Percentiles rank a stretch among this genome's conserved stretches.
Evolutionary conservation across 1,140 invertebrate species (phyloP).

Genomic region (Lepidurus couesii): DNA sequence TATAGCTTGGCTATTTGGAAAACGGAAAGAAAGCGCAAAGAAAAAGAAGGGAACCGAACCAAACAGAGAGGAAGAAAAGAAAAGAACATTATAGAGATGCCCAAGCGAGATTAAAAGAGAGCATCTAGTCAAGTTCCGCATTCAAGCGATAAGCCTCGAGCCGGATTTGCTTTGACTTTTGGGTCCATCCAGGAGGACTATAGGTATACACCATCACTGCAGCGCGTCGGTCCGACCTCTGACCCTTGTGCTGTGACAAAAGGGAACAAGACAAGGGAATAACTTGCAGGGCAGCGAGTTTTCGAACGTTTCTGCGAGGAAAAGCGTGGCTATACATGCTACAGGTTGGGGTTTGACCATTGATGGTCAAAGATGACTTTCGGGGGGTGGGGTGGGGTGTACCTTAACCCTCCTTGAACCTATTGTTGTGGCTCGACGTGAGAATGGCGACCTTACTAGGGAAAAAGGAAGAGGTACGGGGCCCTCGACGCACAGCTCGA

Average conservation of each 20-base stretch:
- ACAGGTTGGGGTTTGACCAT: background rate
- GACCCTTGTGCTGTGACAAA: background rate
- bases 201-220: background rate
- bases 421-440: too few relatives aligned
- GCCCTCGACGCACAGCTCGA: too few relatives aligned
- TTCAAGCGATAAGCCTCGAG: background rate
- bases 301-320: background rate
- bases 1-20: background rate
- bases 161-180: background rate
- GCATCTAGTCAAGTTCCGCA: background rate
- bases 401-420: too few relatives aligned
- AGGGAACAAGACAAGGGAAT: background rate
- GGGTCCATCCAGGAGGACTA: background rate
- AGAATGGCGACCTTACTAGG: too few relatives aligned
- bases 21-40: background rate
- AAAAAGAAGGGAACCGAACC: background rate
- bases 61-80: background rate
- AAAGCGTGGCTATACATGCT: background rate
- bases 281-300: background rate
- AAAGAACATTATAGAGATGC: background rate
- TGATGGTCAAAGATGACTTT: background rate
- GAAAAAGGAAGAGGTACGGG: too few relatives aligned
- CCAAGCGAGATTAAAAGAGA: slow-evolving; percentile 15
- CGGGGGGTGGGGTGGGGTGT: background rate
- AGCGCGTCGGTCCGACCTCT: slow-evolving; percentile 4